Base-by-base conservation (phyloP, 2,113 vertebrate species). In the Notarius quadriscutis region DNA sequence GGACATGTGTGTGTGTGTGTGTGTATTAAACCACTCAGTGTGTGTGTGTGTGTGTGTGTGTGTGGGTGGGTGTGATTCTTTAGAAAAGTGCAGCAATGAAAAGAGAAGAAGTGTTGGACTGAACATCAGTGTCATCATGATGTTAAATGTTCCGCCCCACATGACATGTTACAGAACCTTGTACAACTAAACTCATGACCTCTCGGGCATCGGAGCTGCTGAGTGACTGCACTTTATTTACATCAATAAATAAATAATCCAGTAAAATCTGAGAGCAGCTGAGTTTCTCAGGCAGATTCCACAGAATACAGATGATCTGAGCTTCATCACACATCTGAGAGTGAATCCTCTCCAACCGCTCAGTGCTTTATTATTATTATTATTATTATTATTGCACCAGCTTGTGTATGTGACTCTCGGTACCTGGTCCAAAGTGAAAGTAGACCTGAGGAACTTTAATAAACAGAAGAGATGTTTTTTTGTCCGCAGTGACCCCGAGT, bases 401-500 rank as follows among this genome's bases (percentile, higher is more conserved):
- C 53, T 25, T 77, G 48, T 77, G 1, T 4, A 75, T 18, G 30
- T 74, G 71, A 48, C 14, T 22, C 4, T 72, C 18, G 34, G 67
- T 17, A 71, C 34, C 3, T 34, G 41, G 25, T 27, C 12, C 2
- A 14, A 69, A 71, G 34, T 72, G 22, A 77, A 14, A 84, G 10
- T 10, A 1, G 51, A 53, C 7, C 51, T 53, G 51, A 53, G 51
- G 51, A 53, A 53, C 7, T 53, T 10, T 7, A 53, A 30, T 55
- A 62, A 48, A 65, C 17, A 34, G 1, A 18, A 62, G 6, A 34
- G 41, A 67, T 65, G 5, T 53, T 75, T 84, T 81, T 84, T 53
- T 53, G 51, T 10, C 53, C 60, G 82, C 69, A 91, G 60, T 89
- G 88, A 20, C 87, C 86, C 81, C 87, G 85, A 89, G 88, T 87